A percentile compares a stretch with the other conserved stretches of the same genome.
Conservation (phyloP, 2,888 invertebrate species). For the Orthonychiurus folsomi region DNA sequence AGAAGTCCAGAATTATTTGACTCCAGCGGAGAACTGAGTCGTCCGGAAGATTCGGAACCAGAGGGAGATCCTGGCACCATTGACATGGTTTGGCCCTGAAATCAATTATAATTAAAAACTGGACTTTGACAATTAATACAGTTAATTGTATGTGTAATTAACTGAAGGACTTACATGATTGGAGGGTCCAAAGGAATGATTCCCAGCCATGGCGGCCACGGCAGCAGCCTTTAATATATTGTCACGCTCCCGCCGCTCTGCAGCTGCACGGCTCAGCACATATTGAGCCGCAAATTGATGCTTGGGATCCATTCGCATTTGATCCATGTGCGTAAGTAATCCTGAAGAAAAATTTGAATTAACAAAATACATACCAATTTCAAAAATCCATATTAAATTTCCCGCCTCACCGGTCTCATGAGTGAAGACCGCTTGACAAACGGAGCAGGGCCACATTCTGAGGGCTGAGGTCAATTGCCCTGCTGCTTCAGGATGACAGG, state of each 20-base stretch:
- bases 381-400: conserved; percentile 5
- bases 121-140: background rate
- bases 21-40: conserved; percentile 37
- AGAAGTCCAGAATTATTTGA: conserved; percentile 29
- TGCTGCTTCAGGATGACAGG: conserved; percentile 84
- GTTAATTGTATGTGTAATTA: background rate
- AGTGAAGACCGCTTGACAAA: conserved; percentile 89
- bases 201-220: conserved; percentile 46
- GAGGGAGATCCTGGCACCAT: conserved; percentile 39
- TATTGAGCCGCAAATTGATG: conserved; percentile 93
- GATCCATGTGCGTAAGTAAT: conserved; percentile 86
- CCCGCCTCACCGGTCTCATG: conserved; percentile 74
- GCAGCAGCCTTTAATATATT: conserved; percentile 52
- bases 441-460: conserved; percentile 92
- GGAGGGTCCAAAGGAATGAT: conserved; percentile 31
- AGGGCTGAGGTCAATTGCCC: conserved; percentile 70
- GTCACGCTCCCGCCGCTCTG: conserved; percentile 78
- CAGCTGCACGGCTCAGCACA: conserved; percentile 79
- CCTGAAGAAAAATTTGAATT: conserved; percentile 55
- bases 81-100: conserved; percentile 31
- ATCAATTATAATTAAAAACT: background rate
- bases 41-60: conserved; percentile 40
- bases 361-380: conserved; percentile 2
- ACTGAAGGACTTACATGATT: too few species aligned
- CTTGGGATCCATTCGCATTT: conserved; percentile 93